A percentile compares a stretch with the other conserved stretches of the same genome.
Conservation (phyloP, 2,113 vertebrate genomes). For the Cygnus atratus region DNA sequence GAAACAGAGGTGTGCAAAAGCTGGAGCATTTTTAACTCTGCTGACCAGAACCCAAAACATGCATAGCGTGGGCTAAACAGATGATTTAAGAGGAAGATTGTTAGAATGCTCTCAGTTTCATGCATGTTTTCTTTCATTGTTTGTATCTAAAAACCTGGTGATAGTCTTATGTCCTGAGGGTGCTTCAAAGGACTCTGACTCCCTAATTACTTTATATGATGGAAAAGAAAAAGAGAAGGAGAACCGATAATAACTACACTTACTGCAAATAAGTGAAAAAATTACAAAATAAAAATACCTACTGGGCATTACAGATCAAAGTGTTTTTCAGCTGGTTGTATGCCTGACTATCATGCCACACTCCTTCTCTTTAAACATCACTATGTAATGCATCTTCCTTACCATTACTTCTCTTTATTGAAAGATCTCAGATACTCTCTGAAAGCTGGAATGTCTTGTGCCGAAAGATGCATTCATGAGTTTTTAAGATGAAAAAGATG, state of each 20-base stretch:
- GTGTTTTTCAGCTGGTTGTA: background rate
- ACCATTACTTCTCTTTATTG: background rate
- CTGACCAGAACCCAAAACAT: background rate
- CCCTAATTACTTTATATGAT: background rate
- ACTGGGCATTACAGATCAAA: background rate
- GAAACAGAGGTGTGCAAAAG: background rate
- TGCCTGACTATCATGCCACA: background rate
- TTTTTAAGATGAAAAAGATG: background rate
- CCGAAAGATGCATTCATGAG: background rate
- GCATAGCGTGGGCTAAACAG: background rate
- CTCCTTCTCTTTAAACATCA: background rate
- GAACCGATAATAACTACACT: background rate
- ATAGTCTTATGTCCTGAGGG: background rate
- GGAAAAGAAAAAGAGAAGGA: background rate
- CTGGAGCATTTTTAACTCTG: background rate
- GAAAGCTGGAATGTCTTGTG: background rate
- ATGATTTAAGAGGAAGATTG: background rate
- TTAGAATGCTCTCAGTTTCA: background rate
- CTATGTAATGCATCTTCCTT: background rate
- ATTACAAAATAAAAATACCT: background rate
- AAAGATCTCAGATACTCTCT: background rate
- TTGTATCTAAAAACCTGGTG: background rate
- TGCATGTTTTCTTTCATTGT: background rate
- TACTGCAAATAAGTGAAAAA: background rate
- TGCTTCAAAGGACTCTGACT: background rate